These are phyloP conservation scores for Acheta domesticus DNA, from an alignment of 2,888 invertebrate species.

Conservation along the genomic window DNA sequence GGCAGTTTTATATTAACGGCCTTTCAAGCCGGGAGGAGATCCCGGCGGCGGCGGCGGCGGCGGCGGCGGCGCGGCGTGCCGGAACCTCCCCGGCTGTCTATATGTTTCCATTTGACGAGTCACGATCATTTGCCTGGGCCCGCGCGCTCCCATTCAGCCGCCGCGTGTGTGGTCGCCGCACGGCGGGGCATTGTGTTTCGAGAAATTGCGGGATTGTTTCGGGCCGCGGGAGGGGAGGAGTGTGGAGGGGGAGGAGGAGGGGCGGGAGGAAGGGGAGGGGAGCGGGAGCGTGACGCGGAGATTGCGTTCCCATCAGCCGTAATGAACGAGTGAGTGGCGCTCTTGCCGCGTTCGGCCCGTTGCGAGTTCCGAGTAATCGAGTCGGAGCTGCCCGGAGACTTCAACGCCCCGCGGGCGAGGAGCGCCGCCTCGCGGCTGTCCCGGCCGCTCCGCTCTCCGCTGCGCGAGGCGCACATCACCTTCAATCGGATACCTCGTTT, in stretches of 20 bases:
- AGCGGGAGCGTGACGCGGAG: background rate
- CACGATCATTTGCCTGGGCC: background rate
- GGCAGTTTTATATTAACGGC: slow-evolving; percentile 5
- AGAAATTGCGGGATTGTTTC: background rate
- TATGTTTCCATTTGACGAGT: slow-evolving; percentile 18
- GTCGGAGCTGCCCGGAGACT: background rate
- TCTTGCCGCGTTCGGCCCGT: background rate
- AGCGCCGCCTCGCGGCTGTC: too few relatives aligned
- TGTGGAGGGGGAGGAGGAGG: background rate
- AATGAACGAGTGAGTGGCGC: slow-evolving; percentile 1
- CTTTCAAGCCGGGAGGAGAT: background rate
- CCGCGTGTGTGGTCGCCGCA: slow-evolving; percentile 1
- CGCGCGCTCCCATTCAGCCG: background rate
- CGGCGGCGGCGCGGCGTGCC: background rate
- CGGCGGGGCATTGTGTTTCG: background rate
- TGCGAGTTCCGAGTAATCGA: background rate
- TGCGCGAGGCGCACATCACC: too few relatives aligned
- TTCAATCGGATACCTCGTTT: too few relatives aligned
- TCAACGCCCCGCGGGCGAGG: too few relatives aligned
- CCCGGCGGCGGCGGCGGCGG: background rate
- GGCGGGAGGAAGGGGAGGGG: background rate
- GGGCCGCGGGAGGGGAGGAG: background rate
- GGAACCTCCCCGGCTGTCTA: background rate
- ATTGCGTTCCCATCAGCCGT: background rate
- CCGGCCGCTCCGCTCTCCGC: too few relatives aligned